A percentile compares a stretch with the other conserved stretches of the same genome.
These are phyloP conservation scores for Clytia hemisphaerica DNA, from an alignment of 30 jellyfish, hydroid and myxozoan genomes.

Conservation along the genomic window DNA sequence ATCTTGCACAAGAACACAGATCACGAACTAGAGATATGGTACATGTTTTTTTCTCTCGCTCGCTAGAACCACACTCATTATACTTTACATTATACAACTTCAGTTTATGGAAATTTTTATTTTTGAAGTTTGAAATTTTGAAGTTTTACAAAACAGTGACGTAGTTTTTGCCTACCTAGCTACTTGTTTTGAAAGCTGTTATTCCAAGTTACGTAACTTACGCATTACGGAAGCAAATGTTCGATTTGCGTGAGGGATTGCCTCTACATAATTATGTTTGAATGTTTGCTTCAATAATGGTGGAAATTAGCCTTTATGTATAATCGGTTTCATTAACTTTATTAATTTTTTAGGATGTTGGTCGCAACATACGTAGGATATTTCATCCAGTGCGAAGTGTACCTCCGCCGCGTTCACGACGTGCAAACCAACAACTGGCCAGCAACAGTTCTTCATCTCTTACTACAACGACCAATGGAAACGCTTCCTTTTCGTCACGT, in stretches of 20 bases:
- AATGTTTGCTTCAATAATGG: too few relatives aligned
- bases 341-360: slow-evolving; percentile 74
- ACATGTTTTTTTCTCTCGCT: slow-evolving; percentile 1
- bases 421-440: slow-evolving; percentile 56
- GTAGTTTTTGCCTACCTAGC: too few relatives aligned
- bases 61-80: neutral
- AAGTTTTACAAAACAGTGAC: neutral
- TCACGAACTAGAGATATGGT: slow-evolving; percentile 51
- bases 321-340: too few relatives aligned
- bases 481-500: slow-evolving; percentile 84
- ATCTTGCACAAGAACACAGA: slow-evolving; percentile 84
- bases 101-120: too few relatives aligned
- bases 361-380: slow-evolving; percentile 84
- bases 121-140: neutral
- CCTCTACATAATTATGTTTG: too few relatives aligned
- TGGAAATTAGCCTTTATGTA: neutral
- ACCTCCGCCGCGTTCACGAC: slow-evolving; percentile 80
- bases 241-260: too few relatives aligned
- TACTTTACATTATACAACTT: neutral
- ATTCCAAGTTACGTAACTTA: too few relatives aligned
- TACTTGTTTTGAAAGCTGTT: too few relatives aligned
- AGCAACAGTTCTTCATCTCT: slow-evolving; percentile 42
- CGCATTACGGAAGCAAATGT: too few relatives aligned
- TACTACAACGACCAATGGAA: slow-evolving; percentile 37
- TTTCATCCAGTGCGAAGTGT: slow-evolving; percentile 87